Evolutionary conservation across 64 coral and sea anemone genomes (phyloP), one percentile per base, ranked within the genome.

Genomic region (Exaiptasia diaphana): DNA sequence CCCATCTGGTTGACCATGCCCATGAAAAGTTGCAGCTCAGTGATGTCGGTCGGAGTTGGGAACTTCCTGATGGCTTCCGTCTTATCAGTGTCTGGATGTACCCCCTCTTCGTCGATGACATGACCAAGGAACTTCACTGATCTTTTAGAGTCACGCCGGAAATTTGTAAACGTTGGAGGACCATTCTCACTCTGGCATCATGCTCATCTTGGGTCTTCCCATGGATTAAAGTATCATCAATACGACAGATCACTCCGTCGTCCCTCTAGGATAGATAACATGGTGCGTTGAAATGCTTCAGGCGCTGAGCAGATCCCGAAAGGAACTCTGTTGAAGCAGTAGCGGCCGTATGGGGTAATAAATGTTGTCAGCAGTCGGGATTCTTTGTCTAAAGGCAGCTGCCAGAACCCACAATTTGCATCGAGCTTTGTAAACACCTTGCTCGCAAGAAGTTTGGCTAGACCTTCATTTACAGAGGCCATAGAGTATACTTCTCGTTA

Each of bases 11-110:
- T 90, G 43, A 65, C 68, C 76, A 80, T 89, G 40, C 77, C 77
- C 60, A 88, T 50, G 74, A 87, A 78, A 45, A 42, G 41, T 53
- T 87, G 81, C 32, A 84, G 81, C 15, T 84, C 81, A 13, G 45
- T 73, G 3, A 59, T 37, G 30, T 22, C 71, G 10, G 12, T 50
- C 44, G 79, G 79, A 14, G 62, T 69, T 65, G 41, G 26, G 29
- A 70, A 69, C 4, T 71, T 67, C 48, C 29, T 36, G 24, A 52
- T 83, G 1, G 63, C 64, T 4, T 9, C 22, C 20, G 80, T 83
- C 64, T 83, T 83, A 7, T 50, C 64, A 33, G 80, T 27, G 25
- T 83, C 43, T n/a, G 64, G 30, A 40, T 71, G 80, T 14, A 85
- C 53, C 11, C 82, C 68, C 10, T 62, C 44, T 14, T n/a, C 68